These are phyloP conservation scores for Orientallactaga sibirica DNA, from an alignment of 2,797 vertebrate species.

Conservation along the genomic window DNA sequence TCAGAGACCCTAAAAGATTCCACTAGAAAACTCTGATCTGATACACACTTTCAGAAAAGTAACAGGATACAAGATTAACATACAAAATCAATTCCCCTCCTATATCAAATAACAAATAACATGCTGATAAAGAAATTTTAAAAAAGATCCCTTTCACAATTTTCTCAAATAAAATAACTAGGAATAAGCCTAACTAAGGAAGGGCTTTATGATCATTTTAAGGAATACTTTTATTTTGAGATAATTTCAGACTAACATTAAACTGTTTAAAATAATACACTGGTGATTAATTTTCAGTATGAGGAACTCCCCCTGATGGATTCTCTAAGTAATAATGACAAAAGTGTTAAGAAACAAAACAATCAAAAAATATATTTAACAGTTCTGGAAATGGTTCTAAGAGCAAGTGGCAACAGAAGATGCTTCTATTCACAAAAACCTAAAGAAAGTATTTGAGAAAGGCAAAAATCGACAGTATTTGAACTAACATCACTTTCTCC, in stretches of 20 bases:
- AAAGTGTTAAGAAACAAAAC: not conserved
- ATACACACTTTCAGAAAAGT: no score
- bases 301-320: not conserved
- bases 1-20: no score
- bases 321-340: not conserved
- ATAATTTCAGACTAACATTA: not conserved
- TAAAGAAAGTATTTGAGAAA: not conserved
- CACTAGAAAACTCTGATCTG: no score
- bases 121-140: no score
- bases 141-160: no score
- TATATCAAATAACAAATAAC: no score
- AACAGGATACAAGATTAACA: no score
- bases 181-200: no score
- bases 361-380: not conserved
- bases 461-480: not conserved
- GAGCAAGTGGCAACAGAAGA: not conserved
- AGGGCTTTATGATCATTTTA: not conserved
- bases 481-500: not conserved
- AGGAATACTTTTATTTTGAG: not conserved
- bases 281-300: not conserved
- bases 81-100: no score
- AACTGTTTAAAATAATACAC: slow-evolving; percentile 14
- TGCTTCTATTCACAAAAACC: not conserved
- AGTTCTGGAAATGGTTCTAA: not conserved
- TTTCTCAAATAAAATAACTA: no score